Percentiles rank a stretch among this genome's conserved stretches.
Evolutionary conservation across 2,797 vertebrate genomes (phyloP).

Genomic region (Galago senegalensis): DNA sequence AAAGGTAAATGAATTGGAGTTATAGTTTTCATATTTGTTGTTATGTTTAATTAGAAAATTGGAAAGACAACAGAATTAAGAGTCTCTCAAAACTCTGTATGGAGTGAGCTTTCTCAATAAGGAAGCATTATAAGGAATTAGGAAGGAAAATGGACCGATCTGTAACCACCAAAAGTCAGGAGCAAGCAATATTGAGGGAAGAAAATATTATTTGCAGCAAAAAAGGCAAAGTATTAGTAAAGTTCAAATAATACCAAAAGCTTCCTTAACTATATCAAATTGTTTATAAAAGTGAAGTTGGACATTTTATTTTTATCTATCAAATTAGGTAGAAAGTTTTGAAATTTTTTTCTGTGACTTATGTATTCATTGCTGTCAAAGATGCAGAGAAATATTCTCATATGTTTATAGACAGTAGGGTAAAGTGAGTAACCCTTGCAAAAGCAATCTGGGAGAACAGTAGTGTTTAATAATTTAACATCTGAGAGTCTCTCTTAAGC

Average conservation of each 20-base stretch:
- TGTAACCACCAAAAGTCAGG: constrained; percentile 49
- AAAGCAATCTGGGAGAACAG: constrained; percentile 61
- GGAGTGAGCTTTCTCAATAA: constrained; percentile 27
- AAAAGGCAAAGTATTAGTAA: constrained; percentile 44
- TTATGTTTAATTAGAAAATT: constrained; percentile 56
- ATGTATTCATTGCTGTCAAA: constrained; percentile 28
- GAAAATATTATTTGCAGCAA: constrained; percentile 52
- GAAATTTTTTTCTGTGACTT: not conserved
- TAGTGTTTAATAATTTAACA: constrained; percentile 37
- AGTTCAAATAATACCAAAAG: constrained; percentile 23
- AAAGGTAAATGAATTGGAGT: constrained; percentile 49
- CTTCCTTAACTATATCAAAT: not conserved
- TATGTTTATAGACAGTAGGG: not conserved
- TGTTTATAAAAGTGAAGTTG: constrained; percentile 40
- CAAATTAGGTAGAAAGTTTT: not conserved
- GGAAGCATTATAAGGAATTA: constrained; percentile 28
- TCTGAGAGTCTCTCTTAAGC: constrained; percentile 47
- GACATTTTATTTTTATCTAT: constrained; percentile 20
- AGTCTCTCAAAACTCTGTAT: constrained; percentile 30
- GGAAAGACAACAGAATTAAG: constrained; percentile 18
- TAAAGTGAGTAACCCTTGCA: constrained; percentile 16
- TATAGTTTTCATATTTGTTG: constrained; percentile 53
- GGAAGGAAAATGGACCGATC: not conserved
- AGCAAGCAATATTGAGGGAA: constrained; percentile 9
- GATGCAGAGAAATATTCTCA: constrained; percentile 46